Percentiles rank a stretch among this genome's conserved stretches.
These are phyloP conservation scores for Gasterosteus nipponicus DNA, from an alignment of 2,113 vertebrate species.

Conservation along the genomic window DNA sequence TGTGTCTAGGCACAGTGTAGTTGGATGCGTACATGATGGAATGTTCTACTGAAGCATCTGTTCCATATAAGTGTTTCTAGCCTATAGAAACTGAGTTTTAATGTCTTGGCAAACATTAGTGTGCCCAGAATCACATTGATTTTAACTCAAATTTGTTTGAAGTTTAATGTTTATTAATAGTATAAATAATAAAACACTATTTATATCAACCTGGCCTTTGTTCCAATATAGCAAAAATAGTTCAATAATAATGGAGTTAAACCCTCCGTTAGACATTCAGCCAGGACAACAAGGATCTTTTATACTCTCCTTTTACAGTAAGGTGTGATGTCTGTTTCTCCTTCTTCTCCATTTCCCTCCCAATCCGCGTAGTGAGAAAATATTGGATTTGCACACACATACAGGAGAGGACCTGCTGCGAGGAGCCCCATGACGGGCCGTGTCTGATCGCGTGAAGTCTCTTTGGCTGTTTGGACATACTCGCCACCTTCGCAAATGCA, in stretches of 20 bases:
- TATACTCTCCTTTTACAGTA: background rate
- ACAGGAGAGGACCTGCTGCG: background rate
- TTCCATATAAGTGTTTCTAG: constrained; percentile 26
- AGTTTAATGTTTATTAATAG: background rate
- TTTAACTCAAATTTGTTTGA: background rate
- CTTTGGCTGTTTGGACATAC: no score
- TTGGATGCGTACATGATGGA: constrained; percentile 14
- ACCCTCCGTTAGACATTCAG: background rate
- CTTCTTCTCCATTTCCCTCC: background rate
- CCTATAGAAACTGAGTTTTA: constrained; percentile 22
- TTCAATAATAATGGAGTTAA: background rate
- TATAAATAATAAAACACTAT: background rate
- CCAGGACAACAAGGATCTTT: background rate
- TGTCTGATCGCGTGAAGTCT: no score
- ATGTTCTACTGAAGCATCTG: constrained; percentile 47
- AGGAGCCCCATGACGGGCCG: background rate
- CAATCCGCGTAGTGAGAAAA: background rate
- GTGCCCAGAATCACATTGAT: background rate
- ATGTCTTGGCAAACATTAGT: background rate
- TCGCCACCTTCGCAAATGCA: no score
- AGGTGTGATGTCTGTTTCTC: background rate
- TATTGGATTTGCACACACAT: background rate
- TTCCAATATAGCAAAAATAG: background rate
- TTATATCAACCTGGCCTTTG: background rate
- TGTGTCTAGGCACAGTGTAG: constrained; percentile 27